Conservation (phyloP, 1,140 invertebrate genomes). For the Aphidius ervi region DNA sequence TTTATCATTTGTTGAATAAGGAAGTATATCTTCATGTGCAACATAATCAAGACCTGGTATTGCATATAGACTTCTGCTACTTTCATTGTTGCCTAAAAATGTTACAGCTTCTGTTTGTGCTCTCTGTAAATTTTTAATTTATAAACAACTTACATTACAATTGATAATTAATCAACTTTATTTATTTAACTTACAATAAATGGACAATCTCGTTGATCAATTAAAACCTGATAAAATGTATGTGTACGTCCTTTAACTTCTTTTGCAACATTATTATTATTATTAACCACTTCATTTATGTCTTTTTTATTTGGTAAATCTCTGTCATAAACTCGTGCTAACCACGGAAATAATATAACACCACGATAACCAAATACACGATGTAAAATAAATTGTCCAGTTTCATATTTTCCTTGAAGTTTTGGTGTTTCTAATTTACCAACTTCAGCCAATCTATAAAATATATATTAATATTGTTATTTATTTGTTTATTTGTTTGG, state of each 20-base stretch:
- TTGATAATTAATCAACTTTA: conserved; percentile 10
- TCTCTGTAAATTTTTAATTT: conserved; percentile 58
- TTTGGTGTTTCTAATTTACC: conserved; percentile 78
- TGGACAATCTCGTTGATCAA: conserved; percentile 93
- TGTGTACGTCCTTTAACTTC: conserved; percentile 88
- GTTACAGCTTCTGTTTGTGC: conserved; percentile 96
- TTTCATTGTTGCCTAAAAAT: conserved; percentile 94
- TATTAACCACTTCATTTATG: conserved; percentile 40
- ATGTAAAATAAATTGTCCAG: conserved; percentile 92
- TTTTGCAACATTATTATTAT: conserved; percentile 64
- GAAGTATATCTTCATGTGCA: conserved; percentile 91
- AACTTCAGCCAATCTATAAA: conserved; percentile 69
- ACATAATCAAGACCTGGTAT: conserved; percentile 96
- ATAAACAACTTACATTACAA: background rate
- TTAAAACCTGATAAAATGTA: conserved; percentile 95
- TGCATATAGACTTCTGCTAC: conserved; percentile 86
- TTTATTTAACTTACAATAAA: conserved; percentile 63
- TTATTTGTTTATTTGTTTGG: background rate
- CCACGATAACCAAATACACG: conserved; percentile 94
- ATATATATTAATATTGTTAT: background rate
- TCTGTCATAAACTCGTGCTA: conserved; percentile 89
- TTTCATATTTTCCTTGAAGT: conserved; percentile 85
- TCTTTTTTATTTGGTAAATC: conserved; percentile 65
- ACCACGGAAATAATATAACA: conserved; percentile 93
- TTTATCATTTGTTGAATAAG: conserved; percentile 77